Conservation (phyloP, 2,888 invertebrate species). For the Mythimna loreyi region DNA sequence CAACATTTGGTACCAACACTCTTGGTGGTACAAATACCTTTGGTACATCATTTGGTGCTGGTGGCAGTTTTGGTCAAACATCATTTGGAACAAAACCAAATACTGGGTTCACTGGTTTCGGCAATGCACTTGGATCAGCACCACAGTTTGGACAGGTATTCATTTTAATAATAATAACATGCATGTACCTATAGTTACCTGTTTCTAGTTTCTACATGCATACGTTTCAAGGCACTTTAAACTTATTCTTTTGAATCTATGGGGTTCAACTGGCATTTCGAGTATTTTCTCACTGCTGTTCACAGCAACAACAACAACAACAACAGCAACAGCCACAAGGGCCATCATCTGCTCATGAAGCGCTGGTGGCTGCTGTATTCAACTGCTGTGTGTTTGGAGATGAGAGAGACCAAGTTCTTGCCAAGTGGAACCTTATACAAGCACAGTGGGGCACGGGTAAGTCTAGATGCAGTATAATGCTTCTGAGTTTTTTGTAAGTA, state of each 20-base stretch:
- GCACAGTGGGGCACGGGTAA: conserved; percentile 96
- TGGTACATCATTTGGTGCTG: conserved; percentile 76
- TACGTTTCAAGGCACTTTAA: too few species aligned
- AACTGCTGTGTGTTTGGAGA: conserved; percentile 97
- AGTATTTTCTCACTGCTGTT: conserved; percentile 1
- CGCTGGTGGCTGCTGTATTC: conserved; percentile 94
- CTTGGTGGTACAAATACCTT: conserved; percentile 79
- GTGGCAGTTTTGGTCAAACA: conserved; percentile 82
- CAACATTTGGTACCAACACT: conserved; percentile 77
- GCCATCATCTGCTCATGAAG: conserved; percentile 92
- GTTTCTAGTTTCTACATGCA: too few species aligned
- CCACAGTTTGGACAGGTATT: conserved; percentile 86
- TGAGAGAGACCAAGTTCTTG: conserved; percentile 97
- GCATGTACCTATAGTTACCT: too few species aligned
- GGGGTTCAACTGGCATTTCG: too few species aligned
- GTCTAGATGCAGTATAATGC: conserved; percentile 15
- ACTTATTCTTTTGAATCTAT: too few species aligned
- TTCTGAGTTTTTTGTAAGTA: not conserved
- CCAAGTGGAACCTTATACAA: conserved; percentile 98
- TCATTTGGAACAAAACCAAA: conserved; percentile 87
- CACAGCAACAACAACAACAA: conserved; percentile 61
- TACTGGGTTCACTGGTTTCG: conserved; percentile 87
- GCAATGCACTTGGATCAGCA: conserved; percentile 83
- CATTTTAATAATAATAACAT: conserved; percentile 39
- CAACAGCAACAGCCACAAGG: conserved; percentile 89